Percentiles rank a stretch among this genome's conserved stretches.
phyloP scores from a whole-genome alignment of 1,140 invertebrate species.

The Patella vulgata region DNA sequence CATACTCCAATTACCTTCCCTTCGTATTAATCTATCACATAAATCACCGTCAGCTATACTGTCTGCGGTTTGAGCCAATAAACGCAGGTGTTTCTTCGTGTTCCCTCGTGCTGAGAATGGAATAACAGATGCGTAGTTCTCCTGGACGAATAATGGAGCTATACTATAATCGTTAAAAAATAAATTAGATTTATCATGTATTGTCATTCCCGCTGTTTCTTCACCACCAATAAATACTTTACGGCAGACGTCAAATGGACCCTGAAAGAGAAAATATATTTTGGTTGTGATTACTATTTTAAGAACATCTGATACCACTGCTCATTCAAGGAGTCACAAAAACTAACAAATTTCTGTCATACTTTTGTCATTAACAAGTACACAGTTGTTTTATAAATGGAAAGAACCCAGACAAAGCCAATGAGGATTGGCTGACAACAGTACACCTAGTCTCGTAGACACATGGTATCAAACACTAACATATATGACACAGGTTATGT shows the following conservation, averaged over 20 bases:
- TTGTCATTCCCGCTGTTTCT: slow-evolving; percentile 83
- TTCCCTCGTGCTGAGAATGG: slow-evolving; percentile 69
- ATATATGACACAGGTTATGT: too few species aligned
- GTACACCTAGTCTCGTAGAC: too few species aligned
- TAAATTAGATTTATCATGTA: slow-evolving; percentile 82
- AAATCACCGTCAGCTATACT: slow-evolving; percentile 87
- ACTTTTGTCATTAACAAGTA: too few species aligned
- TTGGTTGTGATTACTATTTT: too few species aligned
- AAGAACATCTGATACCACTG: too few species aligned
- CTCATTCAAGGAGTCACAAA: too few species aligned
- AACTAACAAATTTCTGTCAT: too few species aligned
- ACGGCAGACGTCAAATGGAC: slow-evolving; percentile 92
- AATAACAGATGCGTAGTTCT: slow-evolving; percentile 82
- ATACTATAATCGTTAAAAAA: slow-evolving; percentile 99
- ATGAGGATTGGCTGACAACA: too few species aligned
- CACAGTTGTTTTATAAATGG: too few species aligned
- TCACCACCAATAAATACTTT: slow-evolving; percentile 85
- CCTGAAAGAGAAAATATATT: slow-evolving; percentile 62
- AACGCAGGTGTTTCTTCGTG: slow-evolving; percentile 70
- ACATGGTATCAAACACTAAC: too few species aligned
- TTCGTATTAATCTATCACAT: slow-evolving; percentile 83
- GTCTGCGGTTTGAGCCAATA: slow-evolving; percentile 83
- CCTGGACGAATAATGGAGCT: slow-evolving; percentile 94
- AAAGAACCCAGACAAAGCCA: too few species aligned
- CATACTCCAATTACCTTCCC: slow-evolving; percentile 85